Conservation (phyloP, 2,888 invertebrate genomes). For the Dicycla oo region DNA sequence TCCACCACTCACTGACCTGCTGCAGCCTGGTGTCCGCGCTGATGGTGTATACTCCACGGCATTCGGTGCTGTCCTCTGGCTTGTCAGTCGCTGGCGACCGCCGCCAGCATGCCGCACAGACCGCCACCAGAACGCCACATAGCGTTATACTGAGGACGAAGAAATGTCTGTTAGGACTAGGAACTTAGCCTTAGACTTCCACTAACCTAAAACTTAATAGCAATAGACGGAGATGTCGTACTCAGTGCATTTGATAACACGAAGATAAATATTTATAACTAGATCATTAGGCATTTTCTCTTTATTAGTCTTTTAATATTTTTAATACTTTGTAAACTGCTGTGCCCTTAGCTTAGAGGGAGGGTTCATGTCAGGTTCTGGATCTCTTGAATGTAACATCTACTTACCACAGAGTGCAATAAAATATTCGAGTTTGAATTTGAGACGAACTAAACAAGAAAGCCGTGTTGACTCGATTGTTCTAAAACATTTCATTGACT, state of each 20-base stretch:
- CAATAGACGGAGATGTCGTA: neutral
- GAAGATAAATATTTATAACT: neutral
- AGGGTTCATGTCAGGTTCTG: neutral
- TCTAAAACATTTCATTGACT: constrained; percentile 11
- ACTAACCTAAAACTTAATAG: neutral
- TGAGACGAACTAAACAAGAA: neutral
- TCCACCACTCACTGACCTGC: constrained; percentile 74
- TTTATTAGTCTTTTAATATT: neutral
- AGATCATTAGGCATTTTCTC: neutral
- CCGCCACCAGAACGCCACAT: constrained; percentile 94
- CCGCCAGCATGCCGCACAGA: constrained; percentile 94
- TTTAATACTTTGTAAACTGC: neutral
- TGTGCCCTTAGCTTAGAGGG: too few species aligned
- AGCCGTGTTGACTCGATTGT: neutral
- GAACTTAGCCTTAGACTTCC: neutral
- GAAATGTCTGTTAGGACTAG: constrained; percentile 54
- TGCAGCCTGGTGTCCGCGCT: constrained; percentile 79
- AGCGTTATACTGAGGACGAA: constrained; percentile 92
- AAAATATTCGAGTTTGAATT: neutral
- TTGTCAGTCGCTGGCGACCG: constrained; percentile 81
- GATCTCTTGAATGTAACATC: neutral
- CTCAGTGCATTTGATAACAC: neutral
- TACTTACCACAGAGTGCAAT: neutral
- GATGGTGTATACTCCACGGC: constrained; percentile 84
- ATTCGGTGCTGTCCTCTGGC: constrained; percentile 79